Evolutionary conservation across 2,113 vertebrate genomes (phyloP), one percentile per base, ranked within the genome.

Genomic region (Semnopithecus entellus): DNA sequence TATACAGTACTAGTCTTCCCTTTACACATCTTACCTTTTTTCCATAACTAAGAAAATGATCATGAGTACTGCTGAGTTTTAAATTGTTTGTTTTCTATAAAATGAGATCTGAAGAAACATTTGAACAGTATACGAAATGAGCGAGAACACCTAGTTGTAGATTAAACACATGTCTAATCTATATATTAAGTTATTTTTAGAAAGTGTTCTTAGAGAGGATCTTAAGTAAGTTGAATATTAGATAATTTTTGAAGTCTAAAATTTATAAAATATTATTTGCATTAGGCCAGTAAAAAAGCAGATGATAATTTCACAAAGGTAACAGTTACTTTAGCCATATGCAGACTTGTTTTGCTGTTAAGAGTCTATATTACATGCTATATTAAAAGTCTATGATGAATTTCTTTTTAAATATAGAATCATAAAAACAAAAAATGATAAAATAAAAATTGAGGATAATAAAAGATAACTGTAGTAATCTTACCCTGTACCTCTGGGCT

Each of bases 31-130:
- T 86, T 88, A 79, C 6, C 30, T 61, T 81, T 90, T 76, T 25
- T 13, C 22, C 3, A 61, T 38, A 91, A 64, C 79, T 95, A 73
- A 96, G 35, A 45, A 79, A 86, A 73, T 89, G 4, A 59, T 6
- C 66, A 73, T 76, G 18, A 88, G 52, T 50, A 81, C 27, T 70
- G 3, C 83, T 11, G 0, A 92, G 35, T 83, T 68, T 55, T 73
- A 80, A 57, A 66, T 94, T 90, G 1, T 88, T 90, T 93, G 76
- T 91, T 79, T 16, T 94, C n/a, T 95, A 87, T 82, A 92, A 86
- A 83, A 84, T 70, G 68, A 92, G 38, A 90, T 89, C 61, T 75
- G 78, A 94, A 96, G 35, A 93, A 98, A 90, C 83, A 89, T n/a
- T 95, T 91, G 70, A 89, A 55, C 20, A 18, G 17, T 88, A 76